Evolutionary conservation across 2,888 invertebrate genomes (phyloP), one percentile per base, ranked within the genome.

Genomic region (Thymelicus sylvestris): DNA sequence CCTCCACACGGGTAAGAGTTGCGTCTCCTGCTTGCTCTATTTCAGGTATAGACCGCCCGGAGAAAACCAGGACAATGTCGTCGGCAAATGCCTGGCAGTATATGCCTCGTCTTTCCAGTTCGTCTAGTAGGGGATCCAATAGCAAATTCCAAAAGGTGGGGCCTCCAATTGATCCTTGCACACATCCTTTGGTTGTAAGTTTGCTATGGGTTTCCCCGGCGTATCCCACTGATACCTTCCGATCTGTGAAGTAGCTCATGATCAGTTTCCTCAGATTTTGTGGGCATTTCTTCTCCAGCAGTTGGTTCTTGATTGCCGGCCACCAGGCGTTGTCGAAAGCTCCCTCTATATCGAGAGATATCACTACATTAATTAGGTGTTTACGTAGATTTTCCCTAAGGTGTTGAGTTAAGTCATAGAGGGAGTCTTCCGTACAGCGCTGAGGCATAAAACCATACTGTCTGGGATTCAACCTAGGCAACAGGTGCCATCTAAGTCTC

Each of bases 301-400:
- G 10, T 10, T 31, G 31, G 15, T 13, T 6, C 48, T 57, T 66
- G 0, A 66, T n/a, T 6, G 66, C 66, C 3, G 66, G 66, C 66
- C 66, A 66, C 59, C 66, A 66, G 0, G 66, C 59, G 41, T 60
- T 66, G 38, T 66, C 66, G 31, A 66, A 60, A 2, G 66, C 66
- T 3, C 66, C 66, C 38, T 66, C 66, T 7, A 66, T 66, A 19
- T 66, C 66, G 0, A 60, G 48, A 6, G 66, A 66, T 6, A 66
- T 0, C 15, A 59, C 15, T 38, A 44, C 5, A 2, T 12, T 13
- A 6, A 52, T 50, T 12, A 31, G 31, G 31, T 31, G 31, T 31
- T 39, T 64, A 2, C 52, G 50, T 13, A 24, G n/a, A 0, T 10
- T 10, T 1, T 52, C 4, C 1, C 52, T 48, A 0, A 7, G 7